Conservation (phyloP, 2,797 vertebrate genomes). For the Prionace glauca region DNA sequence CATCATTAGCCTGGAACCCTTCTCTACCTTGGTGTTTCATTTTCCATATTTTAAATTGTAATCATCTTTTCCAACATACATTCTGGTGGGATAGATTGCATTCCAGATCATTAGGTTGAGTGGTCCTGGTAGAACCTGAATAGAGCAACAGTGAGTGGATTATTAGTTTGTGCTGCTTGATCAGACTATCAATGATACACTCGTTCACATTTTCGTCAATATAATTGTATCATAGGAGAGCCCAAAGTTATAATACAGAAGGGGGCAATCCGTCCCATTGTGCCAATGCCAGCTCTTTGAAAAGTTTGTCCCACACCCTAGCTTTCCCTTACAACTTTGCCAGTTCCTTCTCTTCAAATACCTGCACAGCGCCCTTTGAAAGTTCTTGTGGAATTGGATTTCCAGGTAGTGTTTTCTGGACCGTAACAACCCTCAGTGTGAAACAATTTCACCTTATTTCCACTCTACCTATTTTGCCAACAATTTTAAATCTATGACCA, state of each 20-base stretch:
- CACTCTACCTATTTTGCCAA: neutral
- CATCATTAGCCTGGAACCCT: no score
- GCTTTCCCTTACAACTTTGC: neutral
- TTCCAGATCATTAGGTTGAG: no score
- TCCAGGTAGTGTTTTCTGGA: neutral
- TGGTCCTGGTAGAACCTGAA: neutral
- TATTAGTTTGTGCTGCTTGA: neutral
- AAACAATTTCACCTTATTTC: neutral
- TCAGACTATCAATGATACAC: neutral
- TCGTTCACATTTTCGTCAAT: neutral
- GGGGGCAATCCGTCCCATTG: neutral
- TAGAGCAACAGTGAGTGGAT: neutral
- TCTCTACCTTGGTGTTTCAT: no score
- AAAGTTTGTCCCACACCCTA: neutral
- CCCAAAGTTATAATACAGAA: neutral
- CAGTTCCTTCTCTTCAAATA: neutral
- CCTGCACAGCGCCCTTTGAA: no score
- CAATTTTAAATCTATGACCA: neutral
- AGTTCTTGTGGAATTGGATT: neutral
- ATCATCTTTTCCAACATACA: neutral
- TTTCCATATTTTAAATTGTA: no score
- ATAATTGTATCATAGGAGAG: neutral
- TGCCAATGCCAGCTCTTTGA: neutral
- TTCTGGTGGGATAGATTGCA: neutral
- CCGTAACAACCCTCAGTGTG: neutral